Conservation (phyloP, 2,797 vertebrate species). For the Sebastes trivittatus region DNA sequence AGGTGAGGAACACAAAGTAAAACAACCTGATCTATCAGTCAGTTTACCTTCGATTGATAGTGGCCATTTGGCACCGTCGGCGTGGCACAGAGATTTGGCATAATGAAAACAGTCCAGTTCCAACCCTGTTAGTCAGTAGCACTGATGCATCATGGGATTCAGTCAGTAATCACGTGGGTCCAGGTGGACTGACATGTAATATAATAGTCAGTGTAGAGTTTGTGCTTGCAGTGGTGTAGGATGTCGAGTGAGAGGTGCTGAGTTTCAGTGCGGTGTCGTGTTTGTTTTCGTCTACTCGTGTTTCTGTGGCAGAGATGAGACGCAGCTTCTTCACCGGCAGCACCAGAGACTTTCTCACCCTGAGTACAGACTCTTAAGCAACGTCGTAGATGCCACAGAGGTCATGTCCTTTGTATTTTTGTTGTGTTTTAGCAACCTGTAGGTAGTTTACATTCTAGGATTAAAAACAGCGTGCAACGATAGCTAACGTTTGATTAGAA, state of each 20-base stretch:
- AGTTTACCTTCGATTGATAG: not conserved
- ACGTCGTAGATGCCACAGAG: no score
- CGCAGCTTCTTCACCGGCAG: not conserved
- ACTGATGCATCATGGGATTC: conserved; percentile 12
- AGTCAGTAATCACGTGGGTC: not conserved
- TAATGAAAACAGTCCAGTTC: conserved; percentile 3
- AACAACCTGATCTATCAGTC: not conserved
- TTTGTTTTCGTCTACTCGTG: not conserved
- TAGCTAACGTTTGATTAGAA: no score
- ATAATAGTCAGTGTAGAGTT: not conserved
- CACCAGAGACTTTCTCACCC: not conserved
- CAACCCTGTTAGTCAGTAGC: not conserved
- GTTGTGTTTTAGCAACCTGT: not conserved
- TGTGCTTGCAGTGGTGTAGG: conserved; percentile 1
- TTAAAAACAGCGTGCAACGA: not conserved
- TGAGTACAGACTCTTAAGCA: not conserved
- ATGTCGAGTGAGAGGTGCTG: not conserved
- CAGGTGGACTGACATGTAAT: not conserved
- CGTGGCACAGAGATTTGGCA: conserved; percentile 29
- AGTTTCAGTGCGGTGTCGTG: conserved; percentile 20
- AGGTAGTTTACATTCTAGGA: not conserved
- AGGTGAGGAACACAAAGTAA: not conserved
- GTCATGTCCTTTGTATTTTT: not conserved
- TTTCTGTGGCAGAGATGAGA: not conserved
- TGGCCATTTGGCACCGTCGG: conserved; percentile 13